These are phyloP conservation scores for Hymenopus coronatus DNA, from an alignment of 2,888 invertebrate species.

Conservation along the genomic window DNA sequence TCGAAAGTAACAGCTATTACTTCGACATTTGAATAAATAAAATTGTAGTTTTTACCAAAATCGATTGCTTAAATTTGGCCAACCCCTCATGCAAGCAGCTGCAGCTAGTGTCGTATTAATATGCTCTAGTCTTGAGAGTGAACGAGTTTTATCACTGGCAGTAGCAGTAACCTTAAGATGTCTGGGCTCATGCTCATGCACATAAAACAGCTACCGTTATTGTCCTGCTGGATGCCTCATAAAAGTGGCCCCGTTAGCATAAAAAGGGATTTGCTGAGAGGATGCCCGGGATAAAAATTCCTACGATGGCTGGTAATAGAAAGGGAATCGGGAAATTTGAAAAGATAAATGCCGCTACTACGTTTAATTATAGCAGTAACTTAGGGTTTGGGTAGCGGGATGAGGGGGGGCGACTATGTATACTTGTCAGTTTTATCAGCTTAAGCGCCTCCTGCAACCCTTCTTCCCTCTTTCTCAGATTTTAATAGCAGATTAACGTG, in stretches of 20 bases:
- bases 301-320: background rate
- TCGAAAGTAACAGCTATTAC: too few relatives aligned
- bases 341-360: background rate
- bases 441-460: background rate
- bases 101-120: too few relatives aligned
- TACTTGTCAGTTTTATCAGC: conserved; percentile 14
- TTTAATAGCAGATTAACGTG: conserved; percentile 14
- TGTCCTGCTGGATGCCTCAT: background rate
- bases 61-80: too few relatives aligned
- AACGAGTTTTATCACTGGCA: background rate
- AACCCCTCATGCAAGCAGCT: too few relatives aligned
- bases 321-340: background rate
- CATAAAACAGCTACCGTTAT: background rate
- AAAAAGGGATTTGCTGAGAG: background rate
- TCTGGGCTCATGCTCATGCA: background rate
- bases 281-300: background rate
- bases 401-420: background rate
- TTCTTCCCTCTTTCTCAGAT: background rate
- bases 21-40: too few relatives aligned
- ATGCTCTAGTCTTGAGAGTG: background rate
- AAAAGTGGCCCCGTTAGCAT: background rate
- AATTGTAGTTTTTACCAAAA: too few relatives aligned
- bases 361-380: conserved; percentile 1
- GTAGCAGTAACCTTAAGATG: background rate
- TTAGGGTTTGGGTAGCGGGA: background rate